These are phyloP conservation scores for Drosophila algonquin DNA, from an alignment of 2,888 invertebrate genomes.

Conservation along the genomic window DNA sequence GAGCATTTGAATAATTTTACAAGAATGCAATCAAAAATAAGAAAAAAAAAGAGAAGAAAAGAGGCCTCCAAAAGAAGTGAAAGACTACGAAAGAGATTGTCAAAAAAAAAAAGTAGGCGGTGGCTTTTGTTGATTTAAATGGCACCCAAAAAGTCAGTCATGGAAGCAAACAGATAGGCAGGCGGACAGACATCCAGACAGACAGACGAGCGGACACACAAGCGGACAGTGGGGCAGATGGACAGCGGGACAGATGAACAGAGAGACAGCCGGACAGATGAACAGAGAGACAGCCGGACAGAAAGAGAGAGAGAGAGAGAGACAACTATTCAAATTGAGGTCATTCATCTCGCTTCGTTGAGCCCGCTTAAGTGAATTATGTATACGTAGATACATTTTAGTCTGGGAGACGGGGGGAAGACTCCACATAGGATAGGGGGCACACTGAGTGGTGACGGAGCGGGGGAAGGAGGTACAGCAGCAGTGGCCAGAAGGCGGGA, in stretches of 20 bases:
- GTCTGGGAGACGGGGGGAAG: conserved; percentile 4
- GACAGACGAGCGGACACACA: conserved; percentile 5
- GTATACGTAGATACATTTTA: conserved; percentile 45
- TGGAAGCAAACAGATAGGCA: conserved; percentile 13
- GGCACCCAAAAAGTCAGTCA: conserved; percentile 68
- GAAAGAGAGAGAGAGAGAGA: conserved; percentile 35
- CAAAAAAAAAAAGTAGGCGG: conserved; percentile 67
- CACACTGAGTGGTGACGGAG: neutral
- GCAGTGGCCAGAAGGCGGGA: conserved; percentile 12
- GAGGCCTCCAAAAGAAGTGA: conserved; percentile 19
- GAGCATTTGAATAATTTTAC: conserved; percentile 78
- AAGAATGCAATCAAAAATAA: conserved; percentile 73
- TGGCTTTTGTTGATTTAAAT: conserved; percentile 73
- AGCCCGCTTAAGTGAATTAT: conserved; percentile 81
- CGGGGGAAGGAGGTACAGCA: neutral
- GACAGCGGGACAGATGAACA: too few species aligned
- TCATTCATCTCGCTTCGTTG: conserved; percentile 81
- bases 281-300: conserved; percentile 12
- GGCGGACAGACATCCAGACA: conserved; percentile 9
- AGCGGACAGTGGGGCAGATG: neutral
- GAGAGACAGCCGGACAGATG: neutral
- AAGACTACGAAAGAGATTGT: conserved; percentile 32
- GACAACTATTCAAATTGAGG: conserved; percentile 79
- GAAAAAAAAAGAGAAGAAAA: conserved; percentile 14
- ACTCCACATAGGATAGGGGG: neutral